Evolutionary conservation across 2,888 invertebrate genomes (phyloP).

Genomic region (Lithophane semibrunnea): DNA sequence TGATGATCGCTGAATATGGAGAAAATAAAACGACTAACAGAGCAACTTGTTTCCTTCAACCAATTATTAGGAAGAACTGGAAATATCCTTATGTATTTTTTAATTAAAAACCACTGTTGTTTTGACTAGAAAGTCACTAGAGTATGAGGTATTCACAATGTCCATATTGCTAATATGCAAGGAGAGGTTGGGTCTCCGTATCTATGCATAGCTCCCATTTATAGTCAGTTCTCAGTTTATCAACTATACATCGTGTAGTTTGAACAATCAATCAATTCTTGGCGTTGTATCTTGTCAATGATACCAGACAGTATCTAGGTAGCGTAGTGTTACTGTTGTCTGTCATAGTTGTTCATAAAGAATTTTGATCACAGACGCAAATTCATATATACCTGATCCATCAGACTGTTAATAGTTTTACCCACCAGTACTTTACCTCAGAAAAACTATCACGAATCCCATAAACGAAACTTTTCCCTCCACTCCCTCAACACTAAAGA

Average conservation of each 20-base stretch:
- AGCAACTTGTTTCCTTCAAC: background rate
- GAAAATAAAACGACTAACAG: background rate
- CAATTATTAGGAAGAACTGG: background rate
- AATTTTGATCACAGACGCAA: background rate
- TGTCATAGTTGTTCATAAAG: background rate
- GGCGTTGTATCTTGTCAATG: background rate
- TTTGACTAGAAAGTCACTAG: too few relatives aligned
- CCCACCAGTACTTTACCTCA: conserved; percentile 12
- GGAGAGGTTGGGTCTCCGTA: background rate
- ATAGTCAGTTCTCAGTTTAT: background rate
- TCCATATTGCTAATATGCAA: background rate
- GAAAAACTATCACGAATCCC: conserved; percentile 41
- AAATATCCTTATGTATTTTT: background rate
- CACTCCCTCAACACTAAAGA: conserved; percentile 68
- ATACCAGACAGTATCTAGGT: background rate
- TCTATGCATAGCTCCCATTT: background rate
- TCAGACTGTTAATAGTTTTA: conserved; percentile 2
- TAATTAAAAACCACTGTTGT: background rate
- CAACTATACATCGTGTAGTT: background rate
- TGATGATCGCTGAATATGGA: background rate
- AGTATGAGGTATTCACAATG: background rate
- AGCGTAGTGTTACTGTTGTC: background rate
- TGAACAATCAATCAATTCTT: background rate
- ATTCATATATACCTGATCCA: conserved; percentile 19
- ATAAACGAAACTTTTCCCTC: conserved; percentile 49